Conservation (phyloP, 2,797 vertebrate genomes). For the Stomatorhinus walkeri region DNA sequence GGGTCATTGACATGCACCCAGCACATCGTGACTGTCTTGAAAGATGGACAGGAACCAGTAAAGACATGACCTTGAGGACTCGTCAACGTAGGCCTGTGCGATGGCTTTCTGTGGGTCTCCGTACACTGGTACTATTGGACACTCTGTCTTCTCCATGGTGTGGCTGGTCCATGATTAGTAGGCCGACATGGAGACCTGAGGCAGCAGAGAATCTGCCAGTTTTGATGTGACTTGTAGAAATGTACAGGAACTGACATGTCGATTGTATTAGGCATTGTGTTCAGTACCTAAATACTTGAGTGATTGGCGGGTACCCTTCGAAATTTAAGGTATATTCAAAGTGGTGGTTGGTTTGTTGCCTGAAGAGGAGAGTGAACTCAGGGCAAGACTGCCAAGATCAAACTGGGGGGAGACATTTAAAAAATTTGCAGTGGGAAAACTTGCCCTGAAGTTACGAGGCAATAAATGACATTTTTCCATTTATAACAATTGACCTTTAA, state of each 20-base stretch:
- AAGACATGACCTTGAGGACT: neutral
- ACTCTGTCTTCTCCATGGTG: neutral
- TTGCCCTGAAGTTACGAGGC: conserved; percentile 7
- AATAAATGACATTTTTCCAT: conserved; percentile 10
- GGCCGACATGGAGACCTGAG: neutral
- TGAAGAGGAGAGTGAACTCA: neutral
- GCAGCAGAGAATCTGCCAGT: neutral
- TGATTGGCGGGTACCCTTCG: neutral
- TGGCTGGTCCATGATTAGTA: neutral
- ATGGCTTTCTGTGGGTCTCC: neutral
- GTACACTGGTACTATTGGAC: neutral
- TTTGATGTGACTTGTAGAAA: neutral
- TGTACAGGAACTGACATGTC: neutral
- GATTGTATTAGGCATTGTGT: neutral
- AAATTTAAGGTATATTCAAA: neutral
- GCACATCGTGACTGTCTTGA: neutral
- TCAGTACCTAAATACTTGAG: neutral
- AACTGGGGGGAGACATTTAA: neutral
- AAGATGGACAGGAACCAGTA: neutral
- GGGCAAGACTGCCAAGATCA: neutral
- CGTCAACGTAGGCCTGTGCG: neutral
- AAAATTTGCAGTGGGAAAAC: neutral
- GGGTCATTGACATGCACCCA: neutral
- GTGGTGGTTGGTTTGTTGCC: neutral
- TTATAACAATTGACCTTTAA: conserved; percentile 10